Percentiles rank a stretch among this genome's conserved stretches.
phyloP scores from a whole-genome alignment of 2,797 vertebrate genomes.

The Merluccius polli region DNA sequence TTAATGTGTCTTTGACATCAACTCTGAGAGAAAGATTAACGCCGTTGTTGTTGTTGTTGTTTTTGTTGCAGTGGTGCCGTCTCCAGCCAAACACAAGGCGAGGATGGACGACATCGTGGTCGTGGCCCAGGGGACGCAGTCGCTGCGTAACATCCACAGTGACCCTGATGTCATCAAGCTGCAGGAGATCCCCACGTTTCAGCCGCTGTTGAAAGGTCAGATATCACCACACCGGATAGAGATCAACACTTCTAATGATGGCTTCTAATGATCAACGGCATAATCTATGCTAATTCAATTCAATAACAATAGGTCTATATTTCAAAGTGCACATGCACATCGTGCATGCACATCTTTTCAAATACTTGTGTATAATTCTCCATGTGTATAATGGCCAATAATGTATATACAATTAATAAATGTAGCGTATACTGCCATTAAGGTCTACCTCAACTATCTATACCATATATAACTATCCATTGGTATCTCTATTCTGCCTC shows the following conservation, averaged over 20 bases:
- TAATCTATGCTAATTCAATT: too few species aligned
- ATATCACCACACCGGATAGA: neutral
- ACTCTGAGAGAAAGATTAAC: neutral
- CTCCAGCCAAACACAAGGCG: constrained; percentile 91
- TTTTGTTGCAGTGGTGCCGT: constrained; percentile 76
- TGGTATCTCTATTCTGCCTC: neutral
- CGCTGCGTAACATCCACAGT: constrained; percentile 87
- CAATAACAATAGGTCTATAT: too few species aligned
- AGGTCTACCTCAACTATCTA: too few species aligned
- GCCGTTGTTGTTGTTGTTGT: neutral
- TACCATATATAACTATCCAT: too few species aligned
- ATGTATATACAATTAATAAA: too few species aligned
- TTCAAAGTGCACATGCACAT: too few species aligned
- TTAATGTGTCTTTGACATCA: neutral
- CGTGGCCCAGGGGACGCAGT: constrained; percentile 88
- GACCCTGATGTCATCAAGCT: constrained; percentile 98
- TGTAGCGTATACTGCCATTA: too few species aligned
- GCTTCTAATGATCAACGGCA: neutral
- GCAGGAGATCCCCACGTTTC: constrained; percentile 97
- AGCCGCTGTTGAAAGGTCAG: constrained; percentile 97
- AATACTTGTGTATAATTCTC: too few species aligned
- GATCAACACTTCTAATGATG: neutral
- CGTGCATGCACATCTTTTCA: too few species aligned
- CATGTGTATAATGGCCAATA: too few species aligned
- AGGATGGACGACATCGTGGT: constrained; percentile 99